These are phyloP conservation scores for Enhydra lutris DNA, from an alignment of 2,113 vertebrate species.

Conservation along the genomic window DNA sequence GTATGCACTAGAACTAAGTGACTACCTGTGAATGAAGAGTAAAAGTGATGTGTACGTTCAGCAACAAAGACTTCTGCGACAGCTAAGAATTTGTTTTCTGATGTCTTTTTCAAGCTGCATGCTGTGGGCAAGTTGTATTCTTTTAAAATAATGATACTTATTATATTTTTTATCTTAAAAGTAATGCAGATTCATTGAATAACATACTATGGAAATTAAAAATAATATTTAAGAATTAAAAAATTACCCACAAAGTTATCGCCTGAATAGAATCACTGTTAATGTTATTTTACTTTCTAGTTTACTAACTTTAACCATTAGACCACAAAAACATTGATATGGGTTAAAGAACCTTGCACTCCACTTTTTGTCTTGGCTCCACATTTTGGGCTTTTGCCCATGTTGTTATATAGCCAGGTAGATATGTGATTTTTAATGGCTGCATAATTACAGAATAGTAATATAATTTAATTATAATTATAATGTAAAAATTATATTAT, in stretches of 20 bases:
- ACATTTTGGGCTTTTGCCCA: background rate
- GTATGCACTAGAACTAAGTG: background rate
- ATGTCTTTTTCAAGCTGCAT: background rate
- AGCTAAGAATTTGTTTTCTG: background rate
- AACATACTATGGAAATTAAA: background rate
- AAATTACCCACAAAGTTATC: background rate
- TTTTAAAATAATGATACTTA: background rate
- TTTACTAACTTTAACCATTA: background rate
- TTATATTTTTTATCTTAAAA: background rate
- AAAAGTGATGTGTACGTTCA: background rate
- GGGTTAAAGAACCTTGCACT: background rate
- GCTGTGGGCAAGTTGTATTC: background rate
- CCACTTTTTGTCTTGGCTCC: background rate
- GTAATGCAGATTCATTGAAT: background rate
- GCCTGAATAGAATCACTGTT: background rate
- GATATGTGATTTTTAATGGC: slow-evolving; percentile 41
- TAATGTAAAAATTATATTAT: slow-evolving; percentile 12
- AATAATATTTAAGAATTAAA: background rate
- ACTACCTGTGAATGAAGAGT: background rate
- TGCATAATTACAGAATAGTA: slow-evolving; percentile 20
- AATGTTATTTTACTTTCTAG: background rate
- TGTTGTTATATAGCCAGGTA: background rate
- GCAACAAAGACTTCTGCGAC: background rate
- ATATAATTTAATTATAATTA: slow-evolving; percentile 15
- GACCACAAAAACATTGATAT: background rate